Evolutionary conservation across 2,113 vertebrate species (phyloP).

Genomic region (Otocyon megalotis): DNA sequence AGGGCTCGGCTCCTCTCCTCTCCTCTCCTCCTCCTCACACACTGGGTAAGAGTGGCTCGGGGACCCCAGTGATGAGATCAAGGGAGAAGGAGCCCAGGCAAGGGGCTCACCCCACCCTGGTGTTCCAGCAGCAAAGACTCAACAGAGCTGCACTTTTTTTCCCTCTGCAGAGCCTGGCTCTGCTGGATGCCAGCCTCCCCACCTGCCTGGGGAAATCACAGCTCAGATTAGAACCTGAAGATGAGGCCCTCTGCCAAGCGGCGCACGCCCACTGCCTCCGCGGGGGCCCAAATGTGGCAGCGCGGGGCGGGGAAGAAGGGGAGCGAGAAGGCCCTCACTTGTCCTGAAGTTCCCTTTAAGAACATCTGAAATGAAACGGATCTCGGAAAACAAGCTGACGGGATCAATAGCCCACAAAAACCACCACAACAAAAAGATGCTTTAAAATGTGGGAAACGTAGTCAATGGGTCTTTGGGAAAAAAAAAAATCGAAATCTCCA

Average conservation of each 20-base stretch:
- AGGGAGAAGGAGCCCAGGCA: neutral
- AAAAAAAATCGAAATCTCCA: neutral
- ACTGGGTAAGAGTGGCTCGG: neutral
- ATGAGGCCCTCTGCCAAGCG: neutral
- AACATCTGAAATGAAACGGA: neutral
- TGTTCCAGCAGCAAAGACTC: neutral
- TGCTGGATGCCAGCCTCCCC: neutral
- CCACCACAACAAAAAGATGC: neutral
- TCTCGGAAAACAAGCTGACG: neutral
- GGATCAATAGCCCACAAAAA: neutral
- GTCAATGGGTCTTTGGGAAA: neutral
- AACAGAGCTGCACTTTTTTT: neutral
- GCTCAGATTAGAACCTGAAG: neutral
- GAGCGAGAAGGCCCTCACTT: neutral
- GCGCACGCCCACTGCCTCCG: neutral
- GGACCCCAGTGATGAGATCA: accelerated
- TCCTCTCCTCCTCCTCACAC: neutral
- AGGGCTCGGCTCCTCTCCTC: too few species aligned
- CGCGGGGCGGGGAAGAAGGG: neutral
- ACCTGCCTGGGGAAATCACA: neutral
- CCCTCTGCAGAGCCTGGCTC: neutral
- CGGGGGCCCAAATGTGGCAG: neutral
- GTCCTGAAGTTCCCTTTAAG: constrained; percentile 7
- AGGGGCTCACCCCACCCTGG: neutral
- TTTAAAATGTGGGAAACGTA: neutral